Conservation (phyloP, 2,113 vertebrate species). For the Lepus europaeus region DNA sequence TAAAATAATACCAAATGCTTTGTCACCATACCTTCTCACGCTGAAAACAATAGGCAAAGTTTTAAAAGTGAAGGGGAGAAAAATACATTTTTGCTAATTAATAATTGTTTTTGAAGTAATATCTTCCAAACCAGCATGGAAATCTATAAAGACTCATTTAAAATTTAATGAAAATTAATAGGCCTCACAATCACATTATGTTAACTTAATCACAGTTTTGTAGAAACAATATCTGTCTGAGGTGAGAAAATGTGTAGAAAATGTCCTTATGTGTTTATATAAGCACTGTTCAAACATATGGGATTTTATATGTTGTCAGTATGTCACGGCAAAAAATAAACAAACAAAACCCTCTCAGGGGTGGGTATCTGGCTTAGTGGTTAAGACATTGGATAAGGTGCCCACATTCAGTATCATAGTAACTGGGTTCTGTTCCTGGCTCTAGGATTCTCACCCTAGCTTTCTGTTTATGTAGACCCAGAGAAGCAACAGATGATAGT, state of each 20-base stretch:
- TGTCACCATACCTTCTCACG: not conserved
- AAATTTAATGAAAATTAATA: not conserved
- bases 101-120: not conserved
- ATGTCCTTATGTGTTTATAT: not conserved
- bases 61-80: not conserved
- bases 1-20: constrained; percentile 38
- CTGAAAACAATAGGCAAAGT: not conserved
- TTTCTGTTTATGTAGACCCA: no score
- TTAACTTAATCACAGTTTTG: not conserved
- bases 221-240: not conserved
- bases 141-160: not conserved
- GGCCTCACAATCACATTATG: not conserved
- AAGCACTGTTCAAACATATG: not conserved
- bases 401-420: no score
- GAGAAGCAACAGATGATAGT: no score
- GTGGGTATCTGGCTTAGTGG: no score
- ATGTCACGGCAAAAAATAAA: not conserved
- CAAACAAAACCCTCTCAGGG: no score
- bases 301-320: not conserved
- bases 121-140: not conserved
- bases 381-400: no score
- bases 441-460: no score
- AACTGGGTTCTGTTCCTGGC: no score
- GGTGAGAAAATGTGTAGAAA: not conserved
- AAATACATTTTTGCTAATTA: not conserved